A percentile compares a stretch with the other conserved stretches of the same genome.
These are phyloP conservation scores for Abrostola tripartita DNA, from an alignment of 2,888 invertebrate genomes.

Conservation along the genomic window DNA sequence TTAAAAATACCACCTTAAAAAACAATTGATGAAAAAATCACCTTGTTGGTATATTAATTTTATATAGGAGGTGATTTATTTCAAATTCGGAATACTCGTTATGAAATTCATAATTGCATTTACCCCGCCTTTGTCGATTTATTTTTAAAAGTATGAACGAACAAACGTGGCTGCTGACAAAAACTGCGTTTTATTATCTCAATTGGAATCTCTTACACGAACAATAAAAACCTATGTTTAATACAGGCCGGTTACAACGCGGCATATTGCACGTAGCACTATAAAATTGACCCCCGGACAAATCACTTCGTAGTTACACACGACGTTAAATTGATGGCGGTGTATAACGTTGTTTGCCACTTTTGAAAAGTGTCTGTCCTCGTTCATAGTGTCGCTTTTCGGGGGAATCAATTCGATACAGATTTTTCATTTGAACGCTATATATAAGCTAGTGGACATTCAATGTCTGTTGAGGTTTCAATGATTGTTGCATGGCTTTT, in stretches of 20 bases:
- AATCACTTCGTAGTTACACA: slow-evolving; percentile 23
- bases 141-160: slow-evolving; percentile 4
- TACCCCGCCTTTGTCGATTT: neutral
- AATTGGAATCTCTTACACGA: slow-evolving; percentile 9
- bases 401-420: slow-evolving; percentile 39
- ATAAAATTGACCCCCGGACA: slow-evolving; percentile 30
- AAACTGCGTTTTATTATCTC: slow-evolving; percentile 11
- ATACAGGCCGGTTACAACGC: slow-evolving; percentile 9
- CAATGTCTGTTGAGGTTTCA: slow-evolving; percentile 32
- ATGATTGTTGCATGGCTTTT: slow-evolving; percentile 38
- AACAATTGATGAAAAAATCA: too few species aligned
- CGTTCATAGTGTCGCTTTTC: slow-evolving; percentile 44
- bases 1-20: too few species aligned
- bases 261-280: slow-evolving; percentile 15
- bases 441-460: slow-evolving; percentile 41
- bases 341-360: slow-evolving; percentile 30
- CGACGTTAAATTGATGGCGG: slow-evolving; percentile 22
- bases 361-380: slow-evolving; percentile 34
- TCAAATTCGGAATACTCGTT: neutral
- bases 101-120: neutral
- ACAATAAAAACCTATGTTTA: slow-evolving; percentile 26
- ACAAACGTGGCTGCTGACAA: slow-evolving; percentile 10
- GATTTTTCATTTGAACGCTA: slow-evolving; percentile 42
- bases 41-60: too few species aligned
- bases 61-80: neutral